These are phyloP conservation scores for Diloba caeruleocephala DNA, from an alignment of 2,888 invertebrate genomes.

Conservation along the genomic window DNA sequence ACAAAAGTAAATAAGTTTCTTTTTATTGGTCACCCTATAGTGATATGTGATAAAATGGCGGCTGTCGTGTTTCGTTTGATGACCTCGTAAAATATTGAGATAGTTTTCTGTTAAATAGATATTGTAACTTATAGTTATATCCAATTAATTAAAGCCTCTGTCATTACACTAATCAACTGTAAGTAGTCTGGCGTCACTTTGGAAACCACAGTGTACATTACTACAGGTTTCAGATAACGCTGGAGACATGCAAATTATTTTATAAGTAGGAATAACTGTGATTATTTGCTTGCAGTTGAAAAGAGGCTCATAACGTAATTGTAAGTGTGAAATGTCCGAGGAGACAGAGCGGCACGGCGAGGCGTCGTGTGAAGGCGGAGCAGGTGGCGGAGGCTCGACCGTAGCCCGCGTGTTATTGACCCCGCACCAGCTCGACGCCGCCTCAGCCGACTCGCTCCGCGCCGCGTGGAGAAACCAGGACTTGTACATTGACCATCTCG, in stretches of 20 bases:
- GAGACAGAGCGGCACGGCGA: slow-evolving; percentile 85
- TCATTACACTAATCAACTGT: slow-evolving; percentile 59
- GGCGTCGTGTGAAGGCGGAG: slow-evolving; percentile 78
- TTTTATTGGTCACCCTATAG: slow-evolving; percentile 50
- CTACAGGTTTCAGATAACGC: slow-evolving; percentile 77
- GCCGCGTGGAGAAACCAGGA: slow-evolving; percentile 93
- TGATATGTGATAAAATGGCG: slow-evolving; percentile 83
- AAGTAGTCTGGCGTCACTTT: slow-evolving; percentile 64
- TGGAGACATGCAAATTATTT: slow-evolving; percentile 71
- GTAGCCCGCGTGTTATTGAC: slow-evolving; percentile 90
- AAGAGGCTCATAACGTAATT: slow-evolving; percentile 78
- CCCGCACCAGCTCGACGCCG: slow-evolving; percentile 90
- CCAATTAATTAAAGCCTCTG: slow-evolving; percentile 33
- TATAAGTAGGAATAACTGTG: slow-evolving; percentile 70
- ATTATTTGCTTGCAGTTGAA: slow-evolving; percentile 84
- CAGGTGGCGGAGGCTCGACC: slow-evolving; percentile 87
- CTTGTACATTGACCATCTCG: slow-evolving; percentile 93
- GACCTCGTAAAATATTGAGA: slow-evolving; percentile 66
- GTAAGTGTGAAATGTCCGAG: slow-evolving; percentile 88
- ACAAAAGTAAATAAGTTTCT: neutral
- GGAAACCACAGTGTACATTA: slow-evolving; percentile 36
- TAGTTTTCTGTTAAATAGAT: slow-evolving; percentile 35
- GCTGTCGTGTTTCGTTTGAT: slow-evolving; percentile 70
- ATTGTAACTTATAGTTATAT: slow-evolving; percentile 40
- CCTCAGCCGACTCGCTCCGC: slow-evolving; percentile 91